Evolutionary conservation across 2,888 invertebrate genomes (phyloP), one percentile per base, ranked within the genome.

Genomic region (Unio delphinus): DNA sequence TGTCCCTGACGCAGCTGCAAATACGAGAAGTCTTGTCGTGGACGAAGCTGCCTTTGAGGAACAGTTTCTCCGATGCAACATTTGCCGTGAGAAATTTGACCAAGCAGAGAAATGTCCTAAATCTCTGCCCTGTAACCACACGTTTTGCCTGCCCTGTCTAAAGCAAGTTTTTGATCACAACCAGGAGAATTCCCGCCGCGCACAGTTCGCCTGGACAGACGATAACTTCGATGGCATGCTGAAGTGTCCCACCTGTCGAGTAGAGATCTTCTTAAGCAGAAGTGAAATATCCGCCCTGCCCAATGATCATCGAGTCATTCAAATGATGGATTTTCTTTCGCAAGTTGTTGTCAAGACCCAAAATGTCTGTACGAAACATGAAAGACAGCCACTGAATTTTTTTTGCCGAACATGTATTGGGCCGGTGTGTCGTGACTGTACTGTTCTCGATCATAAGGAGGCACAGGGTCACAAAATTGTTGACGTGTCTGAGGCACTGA

Each of bases 291-390:
- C 76, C 23, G 79, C 83, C 23, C 71, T 87, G 7, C 87, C 87
- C 6, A 86, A 82, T 57, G 87, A 87, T 68, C 87, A 87, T 69
- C 72, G 87, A n/a, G 84, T 87, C 4, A 83, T 86, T 30, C 86
- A 86, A 69, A 86, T 86, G 86, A 86, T 86, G 77, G 86, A 86
- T 75, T 86, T 86, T 65, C 63, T 86, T 65, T 83, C 84, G 15
- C 83, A 84, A 65, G 83, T 85, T 5, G 78, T 80, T 0, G 78
- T 82, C 2, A 87, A 84, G 65, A 78, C 85, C 45, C 82, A 84
- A 67, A 85, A 86, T 63, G 80, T 81, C 28, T 87, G 87, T 67
- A 66, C 79, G 1, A 86, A 86, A 70, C 87, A 87, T 67, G 86
- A 86, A 34, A 80, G 80, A 3, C 87, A 87, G 56, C 84, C 87